Conservation (phyloP, 2,888 invertebrate species). For the Synergus gifuensis region DNA sequence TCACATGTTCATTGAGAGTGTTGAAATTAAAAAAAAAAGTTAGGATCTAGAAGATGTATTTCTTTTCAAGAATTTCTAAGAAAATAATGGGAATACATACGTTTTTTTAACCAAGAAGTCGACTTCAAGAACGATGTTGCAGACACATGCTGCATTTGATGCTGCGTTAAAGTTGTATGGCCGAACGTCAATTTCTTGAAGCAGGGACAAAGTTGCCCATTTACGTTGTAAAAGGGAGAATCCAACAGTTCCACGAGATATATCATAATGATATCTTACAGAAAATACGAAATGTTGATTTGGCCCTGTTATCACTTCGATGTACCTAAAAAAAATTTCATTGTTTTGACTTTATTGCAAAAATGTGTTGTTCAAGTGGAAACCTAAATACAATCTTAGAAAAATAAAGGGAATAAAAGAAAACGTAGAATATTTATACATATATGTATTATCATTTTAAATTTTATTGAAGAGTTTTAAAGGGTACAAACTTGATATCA, state of each 20-base stretch:
- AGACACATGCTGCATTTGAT: conserved; percentile 88
- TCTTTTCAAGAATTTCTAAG: conserved; percentile 1
- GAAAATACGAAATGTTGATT: conserved; percentile 92
- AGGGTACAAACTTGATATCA: conserved; percentile 85
- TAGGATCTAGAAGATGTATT: background rate
- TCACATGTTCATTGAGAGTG: conserved; percentile 40
- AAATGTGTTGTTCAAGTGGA: background rate
- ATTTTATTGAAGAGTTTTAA: background rate
- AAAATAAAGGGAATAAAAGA: background rate
- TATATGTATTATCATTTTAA: background rate
- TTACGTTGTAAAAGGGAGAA: conserved; percentile 97
- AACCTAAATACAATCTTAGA: background rate
- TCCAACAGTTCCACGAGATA: conserved; percentile 91
- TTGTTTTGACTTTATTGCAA: background rate
- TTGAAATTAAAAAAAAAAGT: background rate
- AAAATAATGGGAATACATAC: conserved; percentile 80
- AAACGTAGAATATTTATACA: too few relatives aligned
- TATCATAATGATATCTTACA: conserved; percentile 85
- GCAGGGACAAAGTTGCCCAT: conserved; percentile 96
- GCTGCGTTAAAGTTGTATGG: conserved; percentile 86
- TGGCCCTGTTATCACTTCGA: conserved; percentile 90
- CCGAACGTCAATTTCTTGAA: conserved; percentile 93
- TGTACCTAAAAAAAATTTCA: conserved; percentile 81
- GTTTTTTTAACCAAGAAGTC: conserved; percentile 97
- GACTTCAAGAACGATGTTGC: conserved; percentile 90